Percentiles rank a stretch among this genome's conserved stretches.
Conservation (phyloP, 1,140 invertebrate species). For the Dufourea novaeangliae region DNA sequence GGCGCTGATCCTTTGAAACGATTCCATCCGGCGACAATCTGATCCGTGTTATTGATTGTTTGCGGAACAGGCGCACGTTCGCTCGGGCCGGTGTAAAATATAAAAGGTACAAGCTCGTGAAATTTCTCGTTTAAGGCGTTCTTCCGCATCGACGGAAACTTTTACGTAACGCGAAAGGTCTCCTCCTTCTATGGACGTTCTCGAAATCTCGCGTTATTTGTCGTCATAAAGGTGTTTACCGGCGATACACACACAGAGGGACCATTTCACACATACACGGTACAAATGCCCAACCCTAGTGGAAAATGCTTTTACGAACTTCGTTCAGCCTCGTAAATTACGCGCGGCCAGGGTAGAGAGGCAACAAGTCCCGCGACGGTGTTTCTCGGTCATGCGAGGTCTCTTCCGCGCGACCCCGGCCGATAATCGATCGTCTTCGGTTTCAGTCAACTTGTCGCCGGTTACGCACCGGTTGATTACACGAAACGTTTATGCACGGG, state of each 20-base stretch:
- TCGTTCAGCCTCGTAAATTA: constrained; percentile 10
- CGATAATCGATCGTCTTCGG: constrained; percentile 28
- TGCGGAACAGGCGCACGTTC: neutral
- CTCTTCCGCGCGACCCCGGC: neutral
- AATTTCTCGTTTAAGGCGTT: neutral
- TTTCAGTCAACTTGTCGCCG: neutral
- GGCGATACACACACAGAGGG: neutral
- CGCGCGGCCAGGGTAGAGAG: neutral
- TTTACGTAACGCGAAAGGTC: constrained; percentile 12
- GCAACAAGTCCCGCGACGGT: constrained; percentile 28
- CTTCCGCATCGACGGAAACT: constrained; percentile 17
- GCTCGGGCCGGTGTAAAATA: neutral
- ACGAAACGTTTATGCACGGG: neutral
- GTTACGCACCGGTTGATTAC: neutral
- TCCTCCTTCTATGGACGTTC: neutral
- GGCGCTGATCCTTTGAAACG: too few species aligned
- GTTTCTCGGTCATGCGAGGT: neutral
- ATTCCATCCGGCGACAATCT: neutral
- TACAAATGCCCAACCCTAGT: constrained; percentile 5
- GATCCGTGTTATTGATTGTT: neutral
- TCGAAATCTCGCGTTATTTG: constrained; percentile 15
- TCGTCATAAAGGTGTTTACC: constrained; percentile 24
- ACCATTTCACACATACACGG: neutral
- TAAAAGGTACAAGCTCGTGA: neutral
- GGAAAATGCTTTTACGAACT: constrained; percentile 36